These are phyloP conservation scores for Linyphia triangularis DNA, from an alignment of 2,888 invertebrate species.

Conservation along the genomic window DNA sequence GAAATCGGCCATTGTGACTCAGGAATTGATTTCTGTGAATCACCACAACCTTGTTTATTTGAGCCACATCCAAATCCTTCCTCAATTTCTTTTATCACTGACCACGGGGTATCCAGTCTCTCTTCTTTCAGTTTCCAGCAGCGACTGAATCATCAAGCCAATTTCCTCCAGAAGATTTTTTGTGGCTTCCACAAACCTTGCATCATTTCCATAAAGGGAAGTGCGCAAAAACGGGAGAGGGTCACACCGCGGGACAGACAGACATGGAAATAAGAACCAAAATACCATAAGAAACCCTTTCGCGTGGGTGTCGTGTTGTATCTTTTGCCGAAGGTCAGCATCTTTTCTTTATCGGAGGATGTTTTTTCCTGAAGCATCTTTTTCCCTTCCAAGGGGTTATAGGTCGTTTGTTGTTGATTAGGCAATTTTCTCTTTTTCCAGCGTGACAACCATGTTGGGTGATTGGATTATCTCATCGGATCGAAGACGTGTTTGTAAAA, in stretches of 20 bases:
- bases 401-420: conserved; percentile 30
- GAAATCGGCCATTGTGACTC: not conserved
- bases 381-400: conserved; percentile 2
- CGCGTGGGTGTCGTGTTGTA: conserved; percentile 30
- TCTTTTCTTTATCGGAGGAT: not conserved
- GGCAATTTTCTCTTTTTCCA: not conserved
- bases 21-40: not conserved
- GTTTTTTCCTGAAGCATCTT: not conserved
- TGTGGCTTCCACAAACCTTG: conserved; percentile 12
- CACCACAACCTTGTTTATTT: not conserved
- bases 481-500: not conserved
- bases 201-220: not conserved
- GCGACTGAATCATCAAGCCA: conserved; percentile 7
- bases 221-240: not conserved
- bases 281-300: not conserved
- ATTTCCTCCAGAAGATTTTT: conserved; percentile 8
- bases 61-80: not conserved
- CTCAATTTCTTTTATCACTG: not conserved
- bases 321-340: not conserved
- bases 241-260: not conserved
- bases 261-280: not conserved
- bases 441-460: conserved; percentile 22
- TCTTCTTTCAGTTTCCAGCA: not conserved
- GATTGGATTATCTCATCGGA: conserved; percentile 16
- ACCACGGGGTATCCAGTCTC: not conserved